Evolutionary conservation across 2,113 vertebrate species (phyloP).

Genomic region (Spheniscus mendiculus): DNA sequence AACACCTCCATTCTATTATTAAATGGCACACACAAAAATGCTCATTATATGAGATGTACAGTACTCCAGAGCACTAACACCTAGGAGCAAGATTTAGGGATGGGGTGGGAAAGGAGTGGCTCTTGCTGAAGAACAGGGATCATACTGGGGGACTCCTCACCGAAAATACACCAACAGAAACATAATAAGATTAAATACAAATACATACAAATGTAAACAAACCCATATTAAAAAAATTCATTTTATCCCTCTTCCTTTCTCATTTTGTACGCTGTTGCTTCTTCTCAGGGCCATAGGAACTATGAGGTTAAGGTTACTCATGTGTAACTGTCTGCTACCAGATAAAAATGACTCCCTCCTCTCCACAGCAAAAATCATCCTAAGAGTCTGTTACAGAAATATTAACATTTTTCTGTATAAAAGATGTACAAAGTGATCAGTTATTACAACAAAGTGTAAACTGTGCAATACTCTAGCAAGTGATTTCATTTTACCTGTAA

Average conservation of each 20-base stretch:
- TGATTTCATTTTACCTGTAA: not conserved
- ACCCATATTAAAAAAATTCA: not conserved
- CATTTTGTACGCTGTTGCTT: not conserved
- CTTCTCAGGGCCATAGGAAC: not conserved
- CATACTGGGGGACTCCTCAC: not conserved
- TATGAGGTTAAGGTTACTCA: not conserved
- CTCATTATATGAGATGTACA: not conserved
- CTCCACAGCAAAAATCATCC: not conserved
- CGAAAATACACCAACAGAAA: constrained; percentile 21
- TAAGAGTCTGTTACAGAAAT: not conserved
- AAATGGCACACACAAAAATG: not conserved
- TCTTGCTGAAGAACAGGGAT: constrained; percentile 22
- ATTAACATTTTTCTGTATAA: not conserved
- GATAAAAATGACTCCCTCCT: not conserved
- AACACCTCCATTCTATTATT: not conserved
- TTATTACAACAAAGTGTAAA: not conserved
- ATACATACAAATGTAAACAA: not conserved
- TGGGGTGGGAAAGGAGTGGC: not conserved
- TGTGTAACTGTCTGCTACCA: not conserved
- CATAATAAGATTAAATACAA: constrained; percentile 14
- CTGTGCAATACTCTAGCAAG: not conserved
- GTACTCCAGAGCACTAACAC: not conserved
- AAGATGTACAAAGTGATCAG: not conserved
- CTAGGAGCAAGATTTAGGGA: not conserved
- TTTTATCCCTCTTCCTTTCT: not conserved